Conservation (phyloP, 1,140 invertebrate genomes). For the Mactra quadrangularis region DNA sequence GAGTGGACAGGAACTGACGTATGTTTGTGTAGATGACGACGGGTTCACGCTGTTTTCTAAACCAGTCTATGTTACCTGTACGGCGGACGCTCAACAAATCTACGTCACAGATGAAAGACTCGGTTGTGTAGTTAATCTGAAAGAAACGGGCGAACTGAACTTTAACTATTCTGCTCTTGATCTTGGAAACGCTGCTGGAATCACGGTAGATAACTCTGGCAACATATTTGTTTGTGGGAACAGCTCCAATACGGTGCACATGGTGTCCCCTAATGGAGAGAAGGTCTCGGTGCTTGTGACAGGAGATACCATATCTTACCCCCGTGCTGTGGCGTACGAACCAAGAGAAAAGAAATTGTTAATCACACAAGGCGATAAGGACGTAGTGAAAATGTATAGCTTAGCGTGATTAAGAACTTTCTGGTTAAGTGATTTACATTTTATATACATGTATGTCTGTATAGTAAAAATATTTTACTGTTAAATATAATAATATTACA, state of each 20-base stretch:
- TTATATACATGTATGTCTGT: too few species aligned
- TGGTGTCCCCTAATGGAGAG: slow-evolving; percentile 35
- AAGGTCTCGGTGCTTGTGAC: slow-evolving; percentile 46
- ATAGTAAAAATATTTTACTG: too few species aligned
- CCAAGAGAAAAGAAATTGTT: slow-evolving; percentile 49
- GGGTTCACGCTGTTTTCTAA: slow-evolving; percentile 55
- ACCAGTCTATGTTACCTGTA: slow-evolving; percentile 50
- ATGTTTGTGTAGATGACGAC: slow-evolving; percentile 53
- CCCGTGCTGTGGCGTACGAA: slow-evolving; percentile 49
- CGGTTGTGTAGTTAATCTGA: slow-evolving; percentile 51
- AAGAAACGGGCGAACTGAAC: slow-evolving; percentile 53
- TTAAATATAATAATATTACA: too few species aligned
- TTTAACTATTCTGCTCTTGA: slow-evolving; percentile 49
- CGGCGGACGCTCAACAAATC: slow-evolving; percentile 3
- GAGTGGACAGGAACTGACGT: slow-evolving; percentile 39
- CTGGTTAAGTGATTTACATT: too few species aligned
- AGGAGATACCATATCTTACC: slow-evolving; percentile 42
- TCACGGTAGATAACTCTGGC: slow-evolving; percentile 24
- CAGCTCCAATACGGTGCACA: slow-evolving; percentile 41
- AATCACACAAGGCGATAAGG: slow-evolving; percentile 56
- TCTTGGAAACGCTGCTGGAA: slow-evolving; percentile 41
- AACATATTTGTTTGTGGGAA: slow-evolving; percentile 56
- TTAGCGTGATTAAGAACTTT: not conserved
- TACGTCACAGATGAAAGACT: slow-evolving; percentile 54
- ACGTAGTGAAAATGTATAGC: slow-evolving; percentile 52